Base-by-base conservation (phyloP, 2,888 invertebrate species). In the Conus canariensis region DNA sequence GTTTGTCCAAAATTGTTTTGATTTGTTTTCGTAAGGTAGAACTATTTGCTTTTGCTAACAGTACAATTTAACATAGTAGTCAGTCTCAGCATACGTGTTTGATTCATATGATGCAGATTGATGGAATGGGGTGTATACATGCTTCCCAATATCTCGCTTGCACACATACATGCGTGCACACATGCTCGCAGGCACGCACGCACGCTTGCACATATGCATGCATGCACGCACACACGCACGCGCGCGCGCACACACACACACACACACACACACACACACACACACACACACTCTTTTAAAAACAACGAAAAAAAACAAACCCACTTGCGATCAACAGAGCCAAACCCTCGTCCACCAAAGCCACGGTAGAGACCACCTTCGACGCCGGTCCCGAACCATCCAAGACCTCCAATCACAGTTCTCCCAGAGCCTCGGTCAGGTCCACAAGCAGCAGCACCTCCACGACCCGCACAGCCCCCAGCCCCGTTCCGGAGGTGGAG, bases 311-410 rank as follows among this genome's bases (percentile, higher is more conserved):
- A 16, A 70, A 22, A 70, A 2, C 8, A 70, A 70, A 70, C 19
- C 19, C 8, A 22, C 70, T 8, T 70, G 19, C 70, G 7, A 70
- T 25, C 77, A 30, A 30, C 88, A 88, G 88, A 89, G 89, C 85
- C 74, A 87, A 74, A 30, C 74, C 87, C 5, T n/a, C 86, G 2
- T 70, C 70, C 70, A 70, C 77, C 77, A 87, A 88, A 88, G 90
- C 92, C n/a, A 89, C 92, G 16, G 92, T 91, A 16, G 91, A 92
- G 80, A 90, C 92, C 22, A 91, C 90, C 22, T 90, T 91, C 80
- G 92, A 92, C 56, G 58, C 19, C 58, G 85, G 74, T 30, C 25
- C 88, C 59, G 90, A 91, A 22, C 88, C 25, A 1, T 7, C 86
- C 85, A 90, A 60, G 5, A 16, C 74, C 16, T 80, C 88, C 8